These are phyloP conservation scores for Alectura lathami DNA, from an alignment of 2,113 vertebrate genomes.

Conservation along the genomic window DNA sequence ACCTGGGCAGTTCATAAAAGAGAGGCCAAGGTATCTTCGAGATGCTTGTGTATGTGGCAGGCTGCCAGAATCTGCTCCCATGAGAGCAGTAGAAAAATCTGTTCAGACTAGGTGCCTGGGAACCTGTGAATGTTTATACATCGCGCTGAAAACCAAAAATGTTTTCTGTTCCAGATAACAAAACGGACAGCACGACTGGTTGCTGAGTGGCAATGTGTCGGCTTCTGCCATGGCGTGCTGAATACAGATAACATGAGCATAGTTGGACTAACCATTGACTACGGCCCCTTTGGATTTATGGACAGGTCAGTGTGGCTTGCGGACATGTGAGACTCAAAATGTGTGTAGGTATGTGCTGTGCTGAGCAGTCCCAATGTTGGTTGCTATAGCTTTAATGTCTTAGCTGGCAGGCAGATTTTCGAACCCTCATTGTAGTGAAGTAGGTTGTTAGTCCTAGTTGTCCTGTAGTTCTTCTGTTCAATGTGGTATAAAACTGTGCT, in stretches of 20 bases:
- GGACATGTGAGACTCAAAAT: background rate
- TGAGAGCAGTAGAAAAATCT: background rate
- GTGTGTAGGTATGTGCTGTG: rapidly evolving
- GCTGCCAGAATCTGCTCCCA: background rate
- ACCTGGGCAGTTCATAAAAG: background rate
- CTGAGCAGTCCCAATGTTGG: background rate
- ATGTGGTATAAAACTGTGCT: background rate
- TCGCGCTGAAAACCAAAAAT: background rate
- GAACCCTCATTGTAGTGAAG: background rate
- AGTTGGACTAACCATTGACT: conserved; percentile 93
- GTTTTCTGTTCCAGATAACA: conserved; percentile 77
- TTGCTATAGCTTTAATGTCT: background rate
- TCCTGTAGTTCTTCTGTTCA: background rate
- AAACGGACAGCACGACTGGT: conserved; percentile 87
- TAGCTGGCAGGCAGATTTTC: background rate
- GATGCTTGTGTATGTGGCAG: background rate
- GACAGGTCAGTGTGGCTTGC: conserved; percentile 83
- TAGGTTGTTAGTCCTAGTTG: background rate
- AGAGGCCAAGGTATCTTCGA: background rate
- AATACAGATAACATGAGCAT: conserved; percentile 99
- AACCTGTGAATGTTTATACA: rapidly evolving
- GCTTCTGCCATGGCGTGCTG: conserved; percentile 96
- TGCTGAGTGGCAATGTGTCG: conserved; percentile 96
- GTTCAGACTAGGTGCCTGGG: background rate
- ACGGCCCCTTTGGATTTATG: conserved; percentile 96